phyloP scores from a whole-genome alignment of 2,888 invertebrate species.

The Phania funesta region DNA sequence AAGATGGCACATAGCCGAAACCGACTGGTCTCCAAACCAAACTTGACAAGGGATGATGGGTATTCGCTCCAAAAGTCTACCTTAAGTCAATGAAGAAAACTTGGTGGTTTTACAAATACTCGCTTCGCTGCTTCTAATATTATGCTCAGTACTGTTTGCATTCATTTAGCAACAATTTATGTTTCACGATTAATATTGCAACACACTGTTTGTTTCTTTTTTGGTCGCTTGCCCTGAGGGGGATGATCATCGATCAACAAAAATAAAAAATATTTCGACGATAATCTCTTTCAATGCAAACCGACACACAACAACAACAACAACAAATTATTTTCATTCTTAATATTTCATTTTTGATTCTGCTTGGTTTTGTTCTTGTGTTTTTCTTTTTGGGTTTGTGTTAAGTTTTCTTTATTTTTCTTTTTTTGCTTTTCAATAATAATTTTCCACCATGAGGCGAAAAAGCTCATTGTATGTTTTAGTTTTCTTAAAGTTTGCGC shows the following conservation, averaged over 20 bases:
- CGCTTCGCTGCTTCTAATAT: too few species aligned
- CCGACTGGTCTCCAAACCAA: too few species aligned
- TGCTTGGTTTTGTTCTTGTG: constrained; percentile 39
- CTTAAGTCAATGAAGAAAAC: too few species aligned
- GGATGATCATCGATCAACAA: constrained; percentile 20
- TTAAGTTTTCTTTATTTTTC: constrained; percentile 17
- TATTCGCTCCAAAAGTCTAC: too few species aligned
- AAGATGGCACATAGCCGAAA: too few species aligned
- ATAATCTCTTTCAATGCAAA: constrained; percentile 35
- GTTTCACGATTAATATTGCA: constrained; percentile 10
- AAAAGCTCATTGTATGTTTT: constrained; percentile 68
- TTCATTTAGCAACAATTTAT: neutral
- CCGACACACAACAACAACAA: constrained; percentile 10
- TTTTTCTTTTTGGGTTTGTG: constrained; percentile 31
- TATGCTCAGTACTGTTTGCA: too few species aligned
- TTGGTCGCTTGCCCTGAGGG: constrained; percentile 27
- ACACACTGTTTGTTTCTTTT: neutral
- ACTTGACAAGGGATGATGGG: too few species aligned
- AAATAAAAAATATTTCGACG: constrained; percentile 9
- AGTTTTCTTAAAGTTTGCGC: constrained; percentile 77
- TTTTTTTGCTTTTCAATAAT: constrained; percentile 43
- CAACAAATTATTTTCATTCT: constrained; percentile 30
- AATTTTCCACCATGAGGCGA: constrained; percentile 62
- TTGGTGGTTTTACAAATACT: too few species aligned
- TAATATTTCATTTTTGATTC: constrained; percentile 44